Percentiles rank a stretch among this genome's conserved stretches.
Evolutionary conservation across 2,113 vertebrate genomes (phyloP).

Genomic region (Aldabrachelys gigantea): DNA sequence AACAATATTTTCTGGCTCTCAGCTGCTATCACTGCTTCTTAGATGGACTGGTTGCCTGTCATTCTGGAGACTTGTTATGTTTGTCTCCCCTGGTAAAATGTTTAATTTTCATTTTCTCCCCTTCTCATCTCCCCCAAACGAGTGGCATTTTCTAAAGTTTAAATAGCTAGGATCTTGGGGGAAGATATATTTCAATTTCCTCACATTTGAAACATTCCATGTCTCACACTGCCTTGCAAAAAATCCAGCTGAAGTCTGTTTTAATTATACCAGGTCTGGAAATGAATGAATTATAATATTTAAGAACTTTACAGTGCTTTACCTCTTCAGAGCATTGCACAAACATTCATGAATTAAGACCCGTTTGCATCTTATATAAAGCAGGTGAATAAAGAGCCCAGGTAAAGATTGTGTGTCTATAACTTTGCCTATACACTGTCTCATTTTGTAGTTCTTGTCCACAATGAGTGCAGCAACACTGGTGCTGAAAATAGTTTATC

Average conservation of each 20-base stretch:
- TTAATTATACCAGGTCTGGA: conserved; percentile 48
- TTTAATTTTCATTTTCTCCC: neutral
- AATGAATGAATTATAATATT: conserved; percentile 56
- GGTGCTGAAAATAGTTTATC: neutral
- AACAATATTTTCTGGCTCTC: neutral
- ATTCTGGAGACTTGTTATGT: neutral
- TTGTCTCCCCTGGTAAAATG: conserved; percentile 10
- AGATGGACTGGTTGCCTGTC: neutral
- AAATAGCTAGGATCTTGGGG: neutral
- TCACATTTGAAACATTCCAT: neutral
- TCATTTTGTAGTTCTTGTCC: neutral
- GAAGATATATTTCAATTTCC: neutral
- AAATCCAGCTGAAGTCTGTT: conserved; percentile 52
- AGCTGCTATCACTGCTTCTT: neutral
- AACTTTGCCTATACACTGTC: neutral
- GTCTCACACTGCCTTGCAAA: neutral
- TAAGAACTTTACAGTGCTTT: conserved; percentile 23
- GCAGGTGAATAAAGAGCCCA: conserved; percentile 32
- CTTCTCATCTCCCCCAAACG: neutral
- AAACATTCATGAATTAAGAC: conserved; percentile 55
- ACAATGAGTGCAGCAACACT: neutral
- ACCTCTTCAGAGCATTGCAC: conserved; percentile 32
- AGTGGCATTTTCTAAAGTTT: neutral
- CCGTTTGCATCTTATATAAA: conserved; percentile 55
- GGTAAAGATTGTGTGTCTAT: neutral